phyloP scores from a whole-genome alignment of 2,113 vertebrate species.

The Oncorhynchus tshawytscha region DNA sequence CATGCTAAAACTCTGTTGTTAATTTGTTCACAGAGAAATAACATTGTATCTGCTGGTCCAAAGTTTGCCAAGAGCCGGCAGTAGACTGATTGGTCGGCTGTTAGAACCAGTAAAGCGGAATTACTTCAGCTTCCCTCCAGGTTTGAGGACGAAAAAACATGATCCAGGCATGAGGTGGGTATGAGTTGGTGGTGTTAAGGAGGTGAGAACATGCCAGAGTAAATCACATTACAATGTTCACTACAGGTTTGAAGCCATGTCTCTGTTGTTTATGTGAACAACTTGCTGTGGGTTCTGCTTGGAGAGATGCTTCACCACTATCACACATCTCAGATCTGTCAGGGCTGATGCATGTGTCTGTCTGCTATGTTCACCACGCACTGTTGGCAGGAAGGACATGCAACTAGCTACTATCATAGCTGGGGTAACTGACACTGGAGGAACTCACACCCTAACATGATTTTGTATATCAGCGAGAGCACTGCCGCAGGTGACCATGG shows the following conservation, averaged over 20 bases:
- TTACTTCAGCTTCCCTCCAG: too few species aligned
- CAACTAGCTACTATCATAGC: background rate
- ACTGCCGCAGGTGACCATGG: background rate
- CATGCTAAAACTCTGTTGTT: too few species aligned
- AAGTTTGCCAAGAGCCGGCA: too few species aligned
- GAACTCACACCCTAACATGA: background rate
- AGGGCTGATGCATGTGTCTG: background rate
- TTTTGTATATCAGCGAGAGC: background rate
- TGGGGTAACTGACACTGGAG: background rate
- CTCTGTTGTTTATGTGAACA: conserved; percentile 1
- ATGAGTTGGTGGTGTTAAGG: background rate
- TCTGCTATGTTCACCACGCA: background rate
- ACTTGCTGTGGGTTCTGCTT: background rate
- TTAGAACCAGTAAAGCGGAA: too few species aligned
- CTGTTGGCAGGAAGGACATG: conserved; percentile 10
- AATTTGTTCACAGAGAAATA: too few species aligned
- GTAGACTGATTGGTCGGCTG: too few species aligned
- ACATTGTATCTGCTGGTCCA: too few species aligned
- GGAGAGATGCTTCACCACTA: background rate
- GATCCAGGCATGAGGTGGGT: too few species aligned
- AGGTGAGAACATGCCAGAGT: background rate
- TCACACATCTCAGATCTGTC: background rate
- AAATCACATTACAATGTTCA: background rate
- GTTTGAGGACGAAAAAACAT: too few species aligned
- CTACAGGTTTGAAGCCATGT: too few species aligned